These are phyloP conservation scores for Enteromius anoplus DNA, from an alignment of 2,797 vertebrate species.

Conservation along the genomic window DNA sequence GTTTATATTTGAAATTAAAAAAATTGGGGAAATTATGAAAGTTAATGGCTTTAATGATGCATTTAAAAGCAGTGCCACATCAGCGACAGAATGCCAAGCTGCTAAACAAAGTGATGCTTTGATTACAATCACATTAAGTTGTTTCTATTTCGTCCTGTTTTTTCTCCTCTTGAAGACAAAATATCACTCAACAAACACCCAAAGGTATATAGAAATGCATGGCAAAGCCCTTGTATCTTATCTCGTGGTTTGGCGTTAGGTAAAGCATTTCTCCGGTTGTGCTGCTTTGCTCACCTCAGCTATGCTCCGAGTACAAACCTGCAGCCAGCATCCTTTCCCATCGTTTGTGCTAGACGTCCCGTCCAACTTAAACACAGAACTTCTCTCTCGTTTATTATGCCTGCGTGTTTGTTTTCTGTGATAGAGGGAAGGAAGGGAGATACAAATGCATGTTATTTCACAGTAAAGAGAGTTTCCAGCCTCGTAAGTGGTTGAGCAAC, in stretches of 20 bases:
- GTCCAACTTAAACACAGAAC: slow-evolving; percentile 48
- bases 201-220: slow-evolving; percentile 23
- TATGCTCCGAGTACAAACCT: slow-evolving; percentile 19
- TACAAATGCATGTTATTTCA: background rate
- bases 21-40: slow-evolving; percentile 67
- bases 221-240: slow-evolving; percentile 35
- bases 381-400: slow-evolving; percentile 44
- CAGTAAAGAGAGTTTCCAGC: slow-evolving; percentile 20
- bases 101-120: slow-evolving; percentile 37
- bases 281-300: slow-evolving; percentile 23
- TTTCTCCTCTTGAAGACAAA: slow-evolving; percentile 17
- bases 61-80: slow-evolving; percentile 51
- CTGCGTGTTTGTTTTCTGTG: slow-evolving; percentile 43
- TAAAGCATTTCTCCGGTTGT: slow-evolving; percentile 26
- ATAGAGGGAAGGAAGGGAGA: slow-evolving; percentile 13
- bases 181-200: slow-evolving; percentile 23
- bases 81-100: slow-evolving; percentile 47
- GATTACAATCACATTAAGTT: slow-evolving; percentile 32
- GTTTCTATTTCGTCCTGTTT: slow-evolving; percentile 28
- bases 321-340: slow-evolving; percentile 42
- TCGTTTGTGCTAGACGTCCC: slow-evolving; percentile 39
- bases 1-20: slow-evolving; percentile 73
- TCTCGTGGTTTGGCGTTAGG: slow-evolving; percentile 41
- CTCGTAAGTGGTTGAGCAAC: background rate
- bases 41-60: slow-evolving; percentile 67